These are phyloP conservation scores for Encarsia formosa DNA, from an alignment of 2,888 invertebrate genomes.

Conservation along the genomic window DNA sequence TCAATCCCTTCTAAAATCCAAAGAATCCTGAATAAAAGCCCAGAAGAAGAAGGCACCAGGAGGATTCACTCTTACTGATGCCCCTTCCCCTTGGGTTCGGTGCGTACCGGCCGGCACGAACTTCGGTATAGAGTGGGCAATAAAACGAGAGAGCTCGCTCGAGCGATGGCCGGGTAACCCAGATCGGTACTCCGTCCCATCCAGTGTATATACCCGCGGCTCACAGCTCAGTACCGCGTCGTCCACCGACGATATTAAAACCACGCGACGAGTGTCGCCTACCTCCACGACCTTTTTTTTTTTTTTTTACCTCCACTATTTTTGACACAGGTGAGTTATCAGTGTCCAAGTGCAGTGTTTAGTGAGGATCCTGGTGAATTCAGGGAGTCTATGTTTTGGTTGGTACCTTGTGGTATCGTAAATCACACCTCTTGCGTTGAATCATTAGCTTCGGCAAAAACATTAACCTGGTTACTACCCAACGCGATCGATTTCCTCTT, in stretches of 20 bases:
- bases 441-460: background rate
- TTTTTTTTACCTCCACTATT: background rate
- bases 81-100: too few relatives aligned
- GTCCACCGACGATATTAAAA: too few relatives aligned
- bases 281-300: background rate
- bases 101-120: constrained; percentile 8
- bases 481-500: background rate
- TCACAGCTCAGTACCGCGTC: constrained; percentile 45
- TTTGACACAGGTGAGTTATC: too few relatives aligned
- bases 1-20: too few relatives aligned
- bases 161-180: constrained; percentile 52
- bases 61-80: too few relatives aligned
- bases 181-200: constrained; percentile 38
- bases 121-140: too few relatives aligned
- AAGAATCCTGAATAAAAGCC: too few relatives aligned
- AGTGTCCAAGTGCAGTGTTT: too few relatives aligned
- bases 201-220: constrained; percentile 38
- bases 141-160: constrained; percentile 41
- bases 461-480: background rate
- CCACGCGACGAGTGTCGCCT: constrained; percentile 30
- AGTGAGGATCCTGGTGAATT: too few relatives aligned
- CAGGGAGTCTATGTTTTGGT: too few relatives aligned
- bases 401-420: too few relatives aligned
- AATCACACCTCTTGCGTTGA: background rate
- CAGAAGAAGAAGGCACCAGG: too few relatives aligned